Evolutionary conservation across 92 coral and sea anemone genomes (phyloP).

Genomic region (Epizoanthus stellaris): DNA sequence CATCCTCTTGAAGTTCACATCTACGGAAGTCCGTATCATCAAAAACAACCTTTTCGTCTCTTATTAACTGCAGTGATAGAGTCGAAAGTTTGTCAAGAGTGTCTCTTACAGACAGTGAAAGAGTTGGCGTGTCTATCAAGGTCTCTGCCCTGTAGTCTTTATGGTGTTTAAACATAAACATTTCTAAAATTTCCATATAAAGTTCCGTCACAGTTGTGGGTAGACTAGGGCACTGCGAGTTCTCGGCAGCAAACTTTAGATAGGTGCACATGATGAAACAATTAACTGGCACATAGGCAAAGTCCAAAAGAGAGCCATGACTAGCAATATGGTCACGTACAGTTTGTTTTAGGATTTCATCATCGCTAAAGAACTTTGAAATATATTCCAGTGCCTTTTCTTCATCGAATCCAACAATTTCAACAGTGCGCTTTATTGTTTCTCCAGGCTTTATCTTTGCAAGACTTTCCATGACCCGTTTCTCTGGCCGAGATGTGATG

Average conservation of each 20-base stretch:
- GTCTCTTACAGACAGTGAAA: no score
- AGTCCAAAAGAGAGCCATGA: constrained; percentile 39
- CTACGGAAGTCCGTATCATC: no score
- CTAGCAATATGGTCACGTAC: constrained; percentile 48
- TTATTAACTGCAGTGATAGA: no score
- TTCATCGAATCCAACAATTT: constrained; percentile 65
- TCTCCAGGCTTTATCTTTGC: neutral
- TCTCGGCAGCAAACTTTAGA: neutral
- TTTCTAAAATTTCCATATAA: no score
- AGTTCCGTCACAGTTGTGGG: no score
- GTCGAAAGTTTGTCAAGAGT: no score
- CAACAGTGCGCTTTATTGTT: constrained; percentile 48
- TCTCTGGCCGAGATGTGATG: constrained; percentile 60
- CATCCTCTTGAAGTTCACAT: no score
- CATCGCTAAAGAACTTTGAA: constrained; percentile 23
- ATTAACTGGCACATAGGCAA: constrained; percentile 71
- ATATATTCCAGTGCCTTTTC: constrained; percentile 59
- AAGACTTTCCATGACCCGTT: constrained; percentile 29
- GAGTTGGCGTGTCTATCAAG: no score
- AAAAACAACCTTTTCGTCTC: no score
- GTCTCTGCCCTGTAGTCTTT: no score
- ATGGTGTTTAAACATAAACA: no score
- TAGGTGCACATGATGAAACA: constrained; percentile 54
- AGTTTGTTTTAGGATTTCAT: neutral
- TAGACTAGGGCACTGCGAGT: no score